Conservation (phyloP, 1,140 invertebrate genomes). For the Phymastichus coffea region DNA sequence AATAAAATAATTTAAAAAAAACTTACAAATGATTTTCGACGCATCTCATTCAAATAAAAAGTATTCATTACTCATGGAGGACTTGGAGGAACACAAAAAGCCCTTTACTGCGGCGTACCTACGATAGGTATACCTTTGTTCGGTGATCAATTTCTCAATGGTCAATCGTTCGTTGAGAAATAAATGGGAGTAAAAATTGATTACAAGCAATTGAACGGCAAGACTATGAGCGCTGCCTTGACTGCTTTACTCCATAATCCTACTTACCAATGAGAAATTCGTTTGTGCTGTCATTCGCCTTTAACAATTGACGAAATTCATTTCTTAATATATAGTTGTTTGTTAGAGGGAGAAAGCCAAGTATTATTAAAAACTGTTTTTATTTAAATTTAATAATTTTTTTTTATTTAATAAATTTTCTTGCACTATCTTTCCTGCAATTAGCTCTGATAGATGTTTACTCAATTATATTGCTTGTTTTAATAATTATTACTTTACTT, state of each 20-base stretch:
- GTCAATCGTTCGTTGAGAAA: conserved; percentile 44
- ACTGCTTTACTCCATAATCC: conserved; percentile 30
- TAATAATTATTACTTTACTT: no score
- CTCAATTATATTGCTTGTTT: background rate
- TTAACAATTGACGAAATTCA: no score
- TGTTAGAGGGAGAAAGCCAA: background rate
- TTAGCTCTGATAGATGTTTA: conserved; percentile 51
- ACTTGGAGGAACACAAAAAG: conserved; percentile 62
- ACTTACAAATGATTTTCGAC: background rate
- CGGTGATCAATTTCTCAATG: conserved; percentile 61
- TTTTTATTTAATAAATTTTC: conserved; percentile 48
- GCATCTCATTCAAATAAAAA: conserved; percentile 57
- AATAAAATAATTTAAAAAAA: background rate
- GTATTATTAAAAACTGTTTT: conserved; percentile 13
- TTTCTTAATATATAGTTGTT: background rate
- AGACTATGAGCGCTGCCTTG: conserved; percentile 31
- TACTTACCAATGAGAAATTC: conserved; percentile 30
- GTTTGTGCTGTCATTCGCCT: no score
- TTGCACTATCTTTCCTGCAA: conserved; percentile 50
- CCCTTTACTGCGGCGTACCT: conserved; percentile 60
- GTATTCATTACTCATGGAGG: conserved; percentile 70
- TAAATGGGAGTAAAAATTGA: conserved; percentile 39
- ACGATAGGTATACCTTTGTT: conserved; percentile 64
- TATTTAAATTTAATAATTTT: conserved; percentile 42
- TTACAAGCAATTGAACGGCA: conserved; percentile 31